Conservation (phyloP, 2,797 vertebrate genomes). For the Acipenser oxyrinchus region DNA sequence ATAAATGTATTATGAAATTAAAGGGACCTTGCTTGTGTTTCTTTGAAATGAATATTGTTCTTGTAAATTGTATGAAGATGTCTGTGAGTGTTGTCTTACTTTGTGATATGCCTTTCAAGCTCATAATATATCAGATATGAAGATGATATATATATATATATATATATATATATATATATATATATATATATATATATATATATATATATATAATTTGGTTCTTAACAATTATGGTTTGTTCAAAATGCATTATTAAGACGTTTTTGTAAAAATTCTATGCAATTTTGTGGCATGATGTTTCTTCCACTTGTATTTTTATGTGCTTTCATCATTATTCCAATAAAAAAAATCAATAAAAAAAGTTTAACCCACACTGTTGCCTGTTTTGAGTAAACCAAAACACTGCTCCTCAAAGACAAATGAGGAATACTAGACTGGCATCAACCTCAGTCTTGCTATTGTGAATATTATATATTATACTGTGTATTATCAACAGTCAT, state of each 20-base stretch:
- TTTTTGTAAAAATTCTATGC: constrained; percentile 81
- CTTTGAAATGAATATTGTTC: constrained; percentile 77
- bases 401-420: no score
- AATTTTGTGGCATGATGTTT: constrained; percentile 82
- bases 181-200: constrained; percentile 45
- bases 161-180: constrained; percentile 51
- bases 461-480: no score
- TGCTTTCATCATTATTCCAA: constrained; percentile 72
- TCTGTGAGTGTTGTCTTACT: constrained; percentile 53
- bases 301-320: constrained; percentile 76
- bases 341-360: constrained; percentile 56
- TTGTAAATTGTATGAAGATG: constrained; percentile 65
- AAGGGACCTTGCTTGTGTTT: constrained; percentile 78
- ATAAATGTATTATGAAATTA: constrained; percentile 45
- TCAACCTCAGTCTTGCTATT: no score
- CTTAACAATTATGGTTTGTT: constrained; percentile 48
- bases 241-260: constrained; percentile 60
- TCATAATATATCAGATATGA: constrained; percentile 36
- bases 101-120: constrained; percentile 56
- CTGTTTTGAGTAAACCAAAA: constrained; percentile 8
- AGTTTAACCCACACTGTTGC: constrained; percentile 37
- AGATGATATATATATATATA: constrained; percentile 51
- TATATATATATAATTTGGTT: constrained; percentile 55
- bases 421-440: no score
- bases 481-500: no score